Percentiles rank a stretch among this genome's conserved stretches.
phyloP scores from a whole-genome alignment of 2,113 vertebrate species.

The Coptodon rendalli region DNA sequence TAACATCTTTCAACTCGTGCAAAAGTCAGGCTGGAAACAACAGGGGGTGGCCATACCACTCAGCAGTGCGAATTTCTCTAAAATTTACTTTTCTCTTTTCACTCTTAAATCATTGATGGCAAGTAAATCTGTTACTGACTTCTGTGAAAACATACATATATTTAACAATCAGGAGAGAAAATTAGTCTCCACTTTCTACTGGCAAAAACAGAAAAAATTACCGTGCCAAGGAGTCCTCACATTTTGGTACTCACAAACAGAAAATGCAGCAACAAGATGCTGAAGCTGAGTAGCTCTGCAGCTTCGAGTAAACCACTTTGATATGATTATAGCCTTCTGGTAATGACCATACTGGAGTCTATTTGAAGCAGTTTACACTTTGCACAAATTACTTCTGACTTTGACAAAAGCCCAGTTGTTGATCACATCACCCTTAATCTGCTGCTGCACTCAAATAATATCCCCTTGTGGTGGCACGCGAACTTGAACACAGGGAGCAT shows the following conservation, averaged over 20 bases:
- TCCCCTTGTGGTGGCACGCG: background rate
- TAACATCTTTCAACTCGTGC: conserved; percentile 32
- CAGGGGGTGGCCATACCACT: background rate
- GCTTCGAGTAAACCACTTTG: background rate
- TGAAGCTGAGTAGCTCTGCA: background rate
- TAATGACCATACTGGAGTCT: background rate
- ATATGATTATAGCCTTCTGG: background rate
- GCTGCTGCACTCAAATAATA: background rate
- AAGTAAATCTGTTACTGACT: background rate
- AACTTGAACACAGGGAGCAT: background rate
- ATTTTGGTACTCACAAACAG: background rate
- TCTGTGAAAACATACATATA: background rate
- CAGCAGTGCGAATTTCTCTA: background rate
- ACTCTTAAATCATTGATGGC: background rate
- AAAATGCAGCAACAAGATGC: background rate
- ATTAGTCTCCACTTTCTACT: background rate
- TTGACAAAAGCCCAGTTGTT: background rate
- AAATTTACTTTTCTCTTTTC: background rate
- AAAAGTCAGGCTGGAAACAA: conserved; percentile 19
- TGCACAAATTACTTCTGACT: background rate
- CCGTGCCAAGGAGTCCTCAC: background rate
- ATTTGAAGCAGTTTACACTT: background rate
- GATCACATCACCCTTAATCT: conserved; percentile 29
- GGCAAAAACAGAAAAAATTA: background rate
- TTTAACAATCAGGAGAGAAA: background rate